A percentile compares a stretch with the other conserved stretches of the same genome.
These are phyloP conservation scores for Torymus tubicola DNA, from an alignment of 2,888 invertebrate genomes.

Conservation along the genomic window DNA sequence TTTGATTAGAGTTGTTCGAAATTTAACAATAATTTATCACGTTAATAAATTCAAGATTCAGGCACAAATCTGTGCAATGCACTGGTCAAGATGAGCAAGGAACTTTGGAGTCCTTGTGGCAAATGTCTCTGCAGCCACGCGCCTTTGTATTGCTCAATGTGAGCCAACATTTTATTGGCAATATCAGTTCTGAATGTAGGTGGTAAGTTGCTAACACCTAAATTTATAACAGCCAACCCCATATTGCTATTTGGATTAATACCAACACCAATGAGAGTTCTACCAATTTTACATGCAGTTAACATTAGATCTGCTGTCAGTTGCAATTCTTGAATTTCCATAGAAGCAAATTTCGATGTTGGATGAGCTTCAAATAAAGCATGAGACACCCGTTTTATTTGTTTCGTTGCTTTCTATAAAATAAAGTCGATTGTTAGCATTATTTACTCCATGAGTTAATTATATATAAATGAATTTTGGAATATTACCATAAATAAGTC, in stretches of 20 bases:
- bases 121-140: slow-evolving; percentile 79
- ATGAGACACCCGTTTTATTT: slow-evolving; percentile 78
- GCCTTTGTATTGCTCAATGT: slow-evolving; percentile 78
- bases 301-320: slow-evolving; percentile 81
- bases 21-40: slow-evolving; percentile 28
- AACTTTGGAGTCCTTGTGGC: slow-evolving; percentile 78
- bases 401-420: slow-evolving; percentile 78
- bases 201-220: slow-evolving; percentile 81
- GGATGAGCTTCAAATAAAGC: slow-evolving; percentile 74
- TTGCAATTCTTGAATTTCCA: slow-evolving; percentile 79
- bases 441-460: too few species aligned
- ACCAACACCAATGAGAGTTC: slow-evolving; percentile 79
- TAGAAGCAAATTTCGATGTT: slow-evolving; percentile 74
- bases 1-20: slow-evolving; percentile 5
- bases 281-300: slow-evolving; percentile 79
- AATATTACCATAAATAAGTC: slow-evolving; percentile 78
- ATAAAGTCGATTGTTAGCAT: slow-evolving; percentile 19
- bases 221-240: slow-evolving; percentile 80
- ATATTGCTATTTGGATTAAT: slow-evolving; percentile 79
- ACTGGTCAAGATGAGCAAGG: slow-evolving; percentile 77
- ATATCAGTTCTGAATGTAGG: slow-evolving; percentile 82
- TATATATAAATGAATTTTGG: neutral
- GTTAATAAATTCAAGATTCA: slow-evolving; percentile 64
- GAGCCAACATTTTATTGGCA: slow-evolving; percentile 80
- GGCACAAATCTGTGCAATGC: slow-evolving; percentile 78